phyloP scores from a whole-genome alignment of 1,140 invertebrate genomes.

The Pantala flavescens region DNA sequence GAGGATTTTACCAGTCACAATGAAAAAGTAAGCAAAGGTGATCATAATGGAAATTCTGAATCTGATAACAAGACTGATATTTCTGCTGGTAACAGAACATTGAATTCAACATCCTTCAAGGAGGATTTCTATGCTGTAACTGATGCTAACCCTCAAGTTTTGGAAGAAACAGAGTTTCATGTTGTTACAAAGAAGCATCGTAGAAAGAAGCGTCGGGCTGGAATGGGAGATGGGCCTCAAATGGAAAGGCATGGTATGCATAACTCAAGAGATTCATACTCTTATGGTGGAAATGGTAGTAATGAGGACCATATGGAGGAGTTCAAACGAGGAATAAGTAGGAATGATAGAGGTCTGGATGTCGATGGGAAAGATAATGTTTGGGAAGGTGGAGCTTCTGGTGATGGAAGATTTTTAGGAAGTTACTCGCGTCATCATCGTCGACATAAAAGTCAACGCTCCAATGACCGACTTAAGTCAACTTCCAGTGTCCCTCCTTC shows the following conservation, averaged over 20 bases:
- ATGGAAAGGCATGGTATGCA: not conserved
- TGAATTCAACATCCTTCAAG: not conserved
- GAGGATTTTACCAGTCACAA: not conserved
- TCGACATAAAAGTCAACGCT: constrained; percentile 15
- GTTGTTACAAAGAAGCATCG: constrained; percentile 62
- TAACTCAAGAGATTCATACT: not conserved
- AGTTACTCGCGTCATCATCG: constrained; percentile 25
- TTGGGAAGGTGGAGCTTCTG: constrained; percentile 21
- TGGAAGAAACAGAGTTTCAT: constrained; percentile 45
- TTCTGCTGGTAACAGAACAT: not conserved
- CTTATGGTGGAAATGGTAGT: not conserved
- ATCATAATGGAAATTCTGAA: not conserved
- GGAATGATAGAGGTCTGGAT: constrained; percentile 25
- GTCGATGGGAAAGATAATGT: constrained; percentile 19
- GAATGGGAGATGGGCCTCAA: constrained; percentile 12
- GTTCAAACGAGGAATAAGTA: constrained; percentile 12
- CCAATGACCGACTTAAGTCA: constrained; percentile 34
- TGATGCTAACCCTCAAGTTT: constrained; percentile 19
- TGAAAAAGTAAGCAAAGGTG: not conserved
- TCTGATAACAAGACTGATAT: not conserved
- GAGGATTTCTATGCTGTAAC: constrained; percentile 18
- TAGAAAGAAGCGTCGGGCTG: constrained; percentile 48
- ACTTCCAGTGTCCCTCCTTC: constrained; percentile 52
- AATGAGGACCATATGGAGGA: constrained; percentile 12
- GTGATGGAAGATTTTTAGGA: constrained; percentile 21